A percentile compares a stretch with the other conserved stretches of the same genome.
Evolutionary conservation across 2,797 vertebrate genomes (phyloP).

Genomic region (Chelon auratus): DNA sequence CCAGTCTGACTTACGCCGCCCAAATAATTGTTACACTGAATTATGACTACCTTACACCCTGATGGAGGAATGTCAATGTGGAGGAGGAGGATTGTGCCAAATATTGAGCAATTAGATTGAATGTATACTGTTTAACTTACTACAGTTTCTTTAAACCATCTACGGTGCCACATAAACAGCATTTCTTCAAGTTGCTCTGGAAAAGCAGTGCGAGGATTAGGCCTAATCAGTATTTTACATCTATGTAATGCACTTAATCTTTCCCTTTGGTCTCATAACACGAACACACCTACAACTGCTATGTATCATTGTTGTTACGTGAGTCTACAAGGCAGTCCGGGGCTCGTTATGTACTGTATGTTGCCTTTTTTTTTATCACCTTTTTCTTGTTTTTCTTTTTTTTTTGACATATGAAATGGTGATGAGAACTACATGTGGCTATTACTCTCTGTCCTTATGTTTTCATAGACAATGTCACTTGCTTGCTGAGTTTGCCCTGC

Average conservation of each 20-base stretch:
- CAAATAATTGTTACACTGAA: constrained; percentile 65
- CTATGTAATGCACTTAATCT: constrained; percentile 64
- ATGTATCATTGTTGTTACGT: constrained; percentile 60
- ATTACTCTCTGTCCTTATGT: constrained; percentile 67
- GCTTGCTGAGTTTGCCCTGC: constrained; percentile 70
- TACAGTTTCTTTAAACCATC: constrained; percentile 28
- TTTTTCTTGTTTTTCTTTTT: constrained; percentile 21
- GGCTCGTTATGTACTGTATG: constrained; percentile 78
- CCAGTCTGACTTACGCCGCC: constrained; percentile 12
- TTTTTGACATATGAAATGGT: constrained; percentile 66
- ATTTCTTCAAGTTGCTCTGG: constrained; percentile 33
- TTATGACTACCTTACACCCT: constrained; percentile 52
- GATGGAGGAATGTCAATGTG: constrained; percentile 52
- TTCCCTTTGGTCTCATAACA: constrained; percentile 53
- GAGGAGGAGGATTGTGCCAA: constrained; percentile 62
- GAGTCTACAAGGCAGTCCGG: constrained; percentile 67
- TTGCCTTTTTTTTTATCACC: constrained; percentile 51
- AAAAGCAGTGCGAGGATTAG: constrained; percentile 44
- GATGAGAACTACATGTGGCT: constrained; percentile 69
- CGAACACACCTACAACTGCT: constrained; percentile 55
- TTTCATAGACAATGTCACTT: constrained; percentile 79
- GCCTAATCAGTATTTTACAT: constrained; percentile 75
- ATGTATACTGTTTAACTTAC: constrained; percentile 63
- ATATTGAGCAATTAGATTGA: constrained; percentile 64
- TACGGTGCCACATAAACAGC: constrained; percentile 37